A percentile compares a stretch with the other conserved stretches of the same genome.
phyloP scores from a whole-genome alignment of 1,140 invertebrate species.

The Drosophila pruinosa region DNA sequence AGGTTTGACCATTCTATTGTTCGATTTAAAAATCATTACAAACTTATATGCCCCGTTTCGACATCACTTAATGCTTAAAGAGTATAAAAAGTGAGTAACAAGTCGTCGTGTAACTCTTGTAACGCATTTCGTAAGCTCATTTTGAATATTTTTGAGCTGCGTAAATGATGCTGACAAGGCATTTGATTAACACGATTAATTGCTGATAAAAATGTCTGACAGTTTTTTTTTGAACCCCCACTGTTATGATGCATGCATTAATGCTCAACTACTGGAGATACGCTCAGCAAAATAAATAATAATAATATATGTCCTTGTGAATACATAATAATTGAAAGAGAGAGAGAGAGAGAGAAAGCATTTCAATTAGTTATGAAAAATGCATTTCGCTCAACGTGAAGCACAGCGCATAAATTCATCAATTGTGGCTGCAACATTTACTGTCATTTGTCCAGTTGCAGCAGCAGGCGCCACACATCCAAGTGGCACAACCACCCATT shows the following conservation, averaged over 20 bases:
- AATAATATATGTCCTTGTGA: constrained; percentile 21
- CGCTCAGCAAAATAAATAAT: constrained; percentile 21
- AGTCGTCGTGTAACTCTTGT: constrained; percentile 30
- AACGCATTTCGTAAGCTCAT: constrained; percentile 62
- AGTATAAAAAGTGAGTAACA: constrained; percentile 25
- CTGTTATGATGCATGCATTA: not conserved
- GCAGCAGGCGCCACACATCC: constrained; percentile 36
- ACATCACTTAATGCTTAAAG: not conserved
- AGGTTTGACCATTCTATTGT: not conserved
- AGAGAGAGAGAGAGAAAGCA: constrained; percentile 3
- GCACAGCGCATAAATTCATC: constrained; percentile 74
- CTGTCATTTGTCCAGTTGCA: constrained; percentile 68
- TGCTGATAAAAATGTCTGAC: constrained; percentile 80
- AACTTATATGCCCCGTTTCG: not conserved
- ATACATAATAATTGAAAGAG: constrained; percentile 50
- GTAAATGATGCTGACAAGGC: constrained; percentile 80
- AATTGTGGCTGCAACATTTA: constrained; percentile 62
- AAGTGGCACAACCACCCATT: constrained; percentile 11
- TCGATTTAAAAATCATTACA: not conserved
- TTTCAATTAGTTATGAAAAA: constrained; percentile 79
- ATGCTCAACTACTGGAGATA: constrained; percentile 53
- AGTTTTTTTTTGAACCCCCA: constrained; percentile 28
- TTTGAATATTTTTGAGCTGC: constrained; percentile 38
- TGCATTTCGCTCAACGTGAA: constrained; percentile 62
- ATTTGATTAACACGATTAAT: constrained; percentile 81